A percentile compares a stretch with the other conserved stretches of the same genome.
These are phyloP conservation scores for Drosophila suboccidentalis DNA, from an alignment of 2,888 invertebrate species.

Conservation along the genomic window DNA sequence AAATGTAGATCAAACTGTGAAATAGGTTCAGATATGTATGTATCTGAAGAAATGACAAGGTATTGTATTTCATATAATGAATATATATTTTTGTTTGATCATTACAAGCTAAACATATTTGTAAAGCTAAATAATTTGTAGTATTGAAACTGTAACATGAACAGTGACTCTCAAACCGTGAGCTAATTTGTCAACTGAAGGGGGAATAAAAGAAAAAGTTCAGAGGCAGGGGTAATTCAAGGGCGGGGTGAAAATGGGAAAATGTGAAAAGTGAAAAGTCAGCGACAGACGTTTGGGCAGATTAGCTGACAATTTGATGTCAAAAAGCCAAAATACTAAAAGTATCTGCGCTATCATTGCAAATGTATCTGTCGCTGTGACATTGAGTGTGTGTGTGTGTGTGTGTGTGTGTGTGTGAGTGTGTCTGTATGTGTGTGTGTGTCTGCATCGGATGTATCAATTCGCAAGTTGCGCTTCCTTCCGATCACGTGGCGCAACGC, in stretches of 20 bases:
- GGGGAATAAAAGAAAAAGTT: neutral
- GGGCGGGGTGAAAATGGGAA: neutral
- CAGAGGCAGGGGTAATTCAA: neutral
- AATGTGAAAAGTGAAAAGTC: conserved; percentile 64
- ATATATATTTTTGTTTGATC: too few relatives aligned
- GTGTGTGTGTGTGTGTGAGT: conserved; percentile 22
- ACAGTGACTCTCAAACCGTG: conserved; percentile 35
- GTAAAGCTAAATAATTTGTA: too few relatives aligned
- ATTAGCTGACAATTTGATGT: conserved; percentile 72
- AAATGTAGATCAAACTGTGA: too few relatives aligned
- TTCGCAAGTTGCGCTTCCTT: conserved; percentile 80
- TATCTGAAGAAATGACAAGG: too few relatives aligned
- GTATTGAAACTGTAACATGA: neutral
- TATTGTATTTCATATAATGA: too few relatives aligned
- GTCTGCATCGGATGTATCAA: conserved; percentile 79
- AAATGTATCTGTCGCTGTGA: conserved; percentile 16
- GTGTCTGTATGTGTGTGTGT: conserved; percentile 47
- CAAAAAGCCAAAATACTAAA: neutral
- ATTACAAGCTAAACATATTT: too few relatives aligned
- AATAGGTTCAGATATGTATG: too few relatives aligned
- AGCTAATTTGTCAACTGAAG: conserved; percentile 11
- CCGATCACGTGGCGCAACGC: conserved; percentile 78
- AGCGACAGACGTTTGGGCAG: conserved; percentile 54
- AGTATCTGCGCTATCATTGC: conserved; percentile 22
- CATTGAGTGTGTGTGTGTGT: conserved; percentile 4